Conservation (phyloP, 2,113 vertebrate species). For the Sphaerodactylus townsendi region DNA sequence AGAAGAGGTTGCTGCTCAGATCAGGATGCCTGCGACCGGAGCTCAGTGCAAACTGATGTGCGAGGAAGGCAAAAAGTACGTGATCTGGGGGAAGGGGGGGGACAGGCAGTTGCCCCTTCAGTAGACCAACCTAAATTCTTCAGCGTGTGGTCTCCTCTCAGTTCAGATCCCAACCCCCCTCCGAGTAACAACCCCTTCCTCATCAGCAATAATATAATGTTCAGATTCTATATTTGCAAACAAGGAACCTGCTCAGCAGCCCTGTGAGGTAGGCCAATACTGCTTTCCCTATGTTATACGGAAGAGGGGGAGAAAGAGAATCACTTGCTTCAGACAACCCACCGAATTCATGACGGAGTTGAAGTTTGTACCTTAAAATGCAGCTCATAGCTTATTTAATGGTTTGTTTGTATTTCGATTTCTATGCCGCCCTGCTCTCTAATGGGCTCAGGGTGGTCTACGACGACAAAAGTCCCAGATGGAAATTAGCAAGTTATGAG, state of each 20-base stretch:
- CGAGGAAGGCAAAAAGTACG: neutral
- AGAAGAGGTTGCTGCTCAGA: conserved; percentile 46
- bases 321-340: neutral
- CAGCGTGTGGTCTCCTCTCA: neutral
- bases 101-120: neutral
- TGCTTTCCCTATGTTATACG: neutral
- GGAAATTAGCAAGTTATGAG: too few species aligned
- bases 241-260: neutral
- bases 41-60: conserved; percentile 22
- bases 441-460: too few species aligned
- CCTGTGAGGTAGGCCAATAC: neutral
- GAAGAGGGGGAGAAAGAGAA: neutral
- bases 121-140: neutral
- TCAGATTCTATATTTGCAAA: too few species aligned
- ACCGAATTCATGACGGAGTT: neutral
- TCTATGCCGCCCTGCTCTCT: too few species aligned
- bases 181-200: too few species aligned
- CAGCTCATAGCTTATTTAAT: neutral
- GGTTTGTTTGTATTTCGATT: too few species aligned
- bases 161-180: neutral
- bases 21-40: conserved; percentile 27
- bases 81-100: neutral
- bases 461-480: too few species aligned
- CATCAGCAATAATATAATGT: too few species aligned
- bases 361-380: neutral